Base-by-base conservation (phyloP, 37 sponge, comb jelly and placozoan species). In the Aphrocallistes beatrix region DNA sequence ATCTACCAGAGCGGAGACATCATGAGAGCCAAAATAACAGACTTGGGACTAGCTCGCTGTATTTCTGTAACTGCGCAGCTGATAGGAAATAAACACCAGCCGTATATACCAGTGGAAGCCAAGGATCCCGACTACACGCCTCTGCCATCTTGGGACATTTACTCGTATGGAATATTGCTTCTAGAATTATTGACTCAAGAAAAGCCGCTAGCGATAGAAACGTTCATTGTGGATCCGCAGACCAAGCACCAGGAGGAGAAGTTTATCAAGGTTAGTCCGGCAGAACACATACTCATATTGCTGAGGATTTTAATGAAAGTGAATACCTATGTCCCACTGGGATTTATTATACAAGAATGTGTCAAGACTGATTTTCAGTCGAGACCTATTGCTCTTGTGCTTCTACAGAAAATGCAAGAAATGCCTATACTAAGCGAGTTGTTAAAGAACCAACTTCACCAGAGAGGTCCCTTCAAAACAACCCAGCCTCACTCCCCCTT, bases 171-270 rank as follows among this genome's bases (percentile, higher is more conserved):
- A 6, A 60, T 60, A 3, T 30, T 60, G 34, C 32, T 60, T 3
- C 75, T 60, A 13, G 75, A 60, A 13, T 19, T 60, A 13, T 13
- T 60, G 3, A 13, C 75, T 3, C 75, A 60, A 13, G 75, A 60
- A 13, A 60, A 60, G 34, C 75, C 75, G 21, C 75, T 60, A 13
- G 75, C 28, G n/a, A 30, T 60, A 60, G 75, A 60, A 1, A 60
- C 75, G n/a, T 60, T 60, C 34, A 60, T 60, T 30, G 75, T 60
- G 75, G 75, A 60, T 60, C 75, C 75, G n/a, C 75, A 60, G 34
- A 60, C 75, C 25, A 60, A 60, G 75, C 75, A 60, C 34, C 75
- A 60, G 34, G 75, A 60, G 25, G 75, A 60, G 34, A 60, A 60
- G 21, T 60, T 60, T 30, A 60, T 60, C 3, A 60, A 60, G n/a